Percentiles rank a stretch among this genome's conserved stretches.
Conservation (phyloP, 2,797 vertebrate genomes). For the Gobio occitaniae region DNA sequence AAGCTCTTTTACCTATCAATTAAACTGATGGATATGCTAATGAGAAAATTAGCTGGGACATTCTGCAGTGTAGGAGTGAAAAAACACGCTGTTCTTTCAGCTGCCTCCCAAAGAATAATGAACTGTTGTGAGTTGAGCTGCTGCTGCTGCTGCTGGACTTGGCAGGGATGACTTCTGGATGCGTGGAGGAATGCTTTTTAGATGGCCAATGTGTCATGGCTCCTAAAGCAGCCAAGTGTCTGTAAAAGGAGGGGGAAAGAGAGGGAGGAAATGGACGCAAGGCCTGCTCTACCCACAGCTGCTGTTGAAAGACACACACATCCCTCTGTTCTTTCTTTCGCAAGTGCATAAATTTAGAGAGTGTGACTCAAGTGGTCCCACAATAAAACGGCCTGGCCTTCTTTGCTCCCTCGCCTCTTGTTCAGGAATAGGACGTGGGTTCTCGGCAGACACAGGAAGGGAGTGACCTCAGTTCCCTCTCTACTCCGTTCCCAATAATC, state of each 20-base stretch:
- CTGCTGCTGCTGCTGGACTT: constrained; percentile 59
- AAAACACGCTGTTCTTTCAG: constrained; percentile 61
- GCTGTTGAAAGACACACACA: constrained; percentile 71
- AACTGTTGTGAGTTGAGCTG: constrained; percentile 64
- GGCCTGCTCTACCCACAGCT: constrained; percentile 77
- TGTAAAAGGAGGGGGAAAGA: constrained; percentile 49
- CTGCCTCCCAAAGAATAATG: constrained; percentile 62
- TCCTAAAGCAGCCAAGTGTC: constrained; percentile 58
- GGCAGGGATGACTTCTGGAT: constrained; percentile 62
- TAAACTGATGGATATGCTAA: constrained; percentile 40
- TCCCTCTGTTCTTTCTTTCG: constrained; percentile 70
- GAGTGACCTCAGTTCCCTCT: constrained; percentile 55
- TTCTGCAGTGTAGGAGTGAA: constrained; percentile 48
- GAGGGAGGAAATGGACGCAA: constrained; percentile 35
- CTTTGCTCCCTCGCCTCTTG: constrained; percentile 42
- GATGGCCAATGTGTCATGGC: constrained; percentile 58
- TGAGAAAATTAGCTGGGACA: constrained; percentile 44
- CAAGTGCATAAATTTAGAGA: constrained; percentile 53
- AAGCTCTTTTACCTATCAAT: constrained; percentile 23
- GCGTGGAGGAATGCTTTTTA: constrained; percentile 61
- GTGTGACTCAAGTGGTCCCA: constrained; percentile 66
- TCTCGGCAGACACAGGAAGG: constrained; percentile 59
- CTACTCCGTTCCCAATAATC: constrained; percentile 49
- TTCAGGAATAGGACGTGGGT: constrained; percentile 45
- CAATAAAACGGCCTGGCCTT: constrained; percentile 60